phyloP scores from a whole-genome alignment of 2,797 vertebrate species.

The Lacerta agilis region DNA sequence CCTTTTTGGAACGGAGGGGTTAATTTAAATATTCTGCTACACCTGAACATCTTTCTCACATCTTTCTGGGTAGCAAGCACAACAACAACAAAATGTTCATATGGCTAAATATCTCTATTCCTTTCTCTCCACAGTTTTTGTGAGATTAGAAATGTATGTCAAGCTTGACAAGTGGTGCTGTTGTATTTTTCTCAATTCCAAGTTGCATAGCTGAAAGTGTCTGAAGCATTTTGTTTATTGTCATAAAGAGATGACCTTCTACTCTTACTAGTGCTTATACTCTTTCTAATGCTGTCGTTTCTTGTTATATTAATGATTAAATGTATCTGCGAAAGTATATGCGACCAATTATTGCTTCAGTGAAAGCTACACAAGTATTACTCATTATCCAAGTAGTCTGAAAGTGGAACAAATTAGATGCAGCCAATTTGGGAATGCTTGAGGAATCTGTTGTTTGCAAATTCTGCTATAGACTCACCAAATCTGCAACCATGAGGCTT shows the following conservation, averaged over 20 bases:
- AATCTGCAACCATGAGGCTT: too few relatives aligned
- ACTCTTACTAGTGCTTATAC: neutral
- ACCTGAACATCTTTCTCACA: neutral
- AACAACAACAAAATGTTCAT: neutral
- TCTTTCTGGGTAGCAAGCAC: neutral
- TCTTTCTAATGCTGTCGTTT: neutral
- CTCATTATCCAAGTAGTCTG: neutral
- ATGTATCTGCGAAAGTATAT: neutral
- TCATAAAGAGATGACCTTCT: neutral
- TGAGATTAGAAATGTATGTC: neutral
- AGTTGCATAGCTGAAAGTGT: neutral
- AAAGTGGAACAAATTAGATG: neutral
- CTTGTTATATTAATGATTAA: conserved; percentile 10
- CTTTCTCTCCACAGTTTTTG: neutral
- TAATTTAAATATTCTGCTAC: neutral
- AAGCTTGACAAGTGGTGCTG: neutral
- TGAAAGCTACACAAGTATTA: neutral
- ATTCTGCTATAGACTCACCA: too few relatives aligned
- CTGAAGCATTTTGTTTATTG: neutral
- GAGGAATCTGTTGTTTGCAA: neutral
- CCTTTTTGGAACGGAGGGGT: neutral
- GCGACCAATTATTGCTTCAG: neutral
- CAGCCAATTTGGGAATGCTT: too few relatives aligned
- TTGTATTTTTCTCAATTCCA: neutral
- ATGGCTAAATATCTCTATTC: neutral